Conservation (phyloP, 2,888 invertebrate genomes). For the Scotopteryx bipunctaria region DNA sequence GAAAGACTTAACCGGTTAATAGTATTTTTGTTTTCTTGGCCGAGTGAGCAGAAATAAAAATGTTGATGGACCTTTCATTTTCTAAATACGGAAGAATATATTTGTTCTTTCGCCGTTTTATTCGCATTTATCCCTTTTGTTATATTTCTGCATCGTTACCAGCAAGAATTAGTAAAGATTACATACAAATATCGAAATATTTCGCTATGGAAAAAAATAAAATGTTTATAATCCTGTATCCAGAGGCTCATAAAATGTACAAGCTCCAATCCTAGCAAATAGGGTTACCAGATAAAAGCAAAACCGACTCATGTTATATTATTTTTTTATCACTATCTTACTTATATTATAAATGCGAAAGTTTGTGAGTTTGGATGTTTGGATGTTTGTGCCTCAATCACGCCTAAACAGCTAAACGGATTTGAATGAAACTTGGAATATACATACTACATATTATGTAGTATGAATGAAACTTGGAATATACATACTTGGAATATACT, state of each 20-base stretch:
- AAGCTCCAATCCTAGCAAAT: neutral
- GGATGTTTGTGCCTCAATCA: no score
- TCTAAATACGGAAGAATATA: neutral
- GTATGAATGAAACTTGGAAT: no score
- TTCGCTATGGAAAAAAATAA: neutral
- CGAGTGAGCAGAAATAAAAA: neutral
- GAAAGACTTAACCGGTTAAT: constrained; percentile 21
- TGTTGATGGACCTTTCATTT: neutral
- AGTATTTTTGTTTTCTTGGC: constrained; percentile 6
- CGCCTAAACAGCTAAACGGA: no score
- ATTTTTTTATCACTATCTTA: no score
- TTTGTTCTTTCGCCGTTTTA: neutral
- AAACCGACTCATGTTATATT: no score
- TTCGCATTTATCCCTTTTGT: no score
- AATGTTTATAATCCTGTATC: constrained; percentile 1
- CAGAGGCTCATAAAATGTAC: constrained; percentile 1
- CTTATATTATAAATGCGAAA: no score
- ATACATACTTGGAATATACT: no score
- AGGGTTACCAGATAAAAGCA: constrained; percentile 5
- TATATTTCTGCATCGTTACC: neutral
- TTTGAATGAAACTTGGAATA: no score
- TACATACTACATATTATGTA: no score
- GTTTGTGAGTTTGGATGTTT: no score
- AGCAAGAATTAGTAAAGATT: neutral
- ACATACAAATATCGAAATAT: neutral